These are phyloP conservation scores for Drosophila niveifrons DNA, from an alignment of 2,888 invertebrate species.

Conservation along the genomic window DNA sequence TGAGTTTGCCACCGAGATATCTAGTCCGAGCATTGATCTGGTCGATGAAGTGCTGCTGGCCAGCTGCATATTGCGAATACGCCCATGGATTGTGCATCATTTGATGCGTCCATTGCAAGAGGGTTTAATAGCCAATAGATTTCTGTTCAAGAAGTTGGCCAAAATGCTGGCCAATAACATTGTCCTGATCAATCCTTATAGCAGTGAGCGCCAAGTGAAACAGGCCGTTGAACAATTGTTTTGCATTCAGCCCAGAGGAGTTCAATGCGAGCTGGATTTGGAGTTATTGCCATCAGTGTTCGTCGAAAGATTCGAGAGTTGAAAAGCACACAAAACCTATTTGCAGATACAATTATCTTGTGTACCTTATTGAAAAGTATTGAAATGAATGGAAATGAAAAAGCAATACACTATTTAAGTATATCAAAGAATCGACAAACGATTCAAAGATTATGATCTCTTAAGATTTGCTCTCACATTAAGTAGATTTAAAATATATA, in stretches of 20 bases:
- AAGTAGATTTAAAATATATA: constrained; percentile 3
- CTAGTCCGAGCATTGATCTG: constrained; percentile 83
- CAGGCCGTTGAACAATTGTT: constrained; percentile 79
- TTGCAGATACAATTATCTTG: not conserved
- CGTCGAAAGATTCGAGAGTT: constrained; percentile 44
- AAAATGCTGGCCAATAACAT: constrained; percentile 77
- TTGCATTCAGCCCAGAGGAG: constrained; percentile 71
- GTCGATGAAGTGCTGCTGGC: constrained; percentile 78
- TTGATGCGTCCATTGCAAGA: constrained; percentile 83
- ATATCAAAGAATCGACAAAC: not conserved
- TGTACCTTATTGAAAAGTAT: constrained; percentile 31
- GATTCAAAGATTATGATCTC: not conserved
- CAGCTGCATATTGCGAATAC: constrained; percentile 83
- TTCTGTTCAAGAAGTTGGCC: constrained; percentile 83
- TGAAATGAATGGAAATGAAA: constrained; percentile 4
- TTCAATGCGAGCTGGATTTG: constrained; percentile 72
- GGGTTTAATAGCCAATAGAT: constrained; percentile 82
- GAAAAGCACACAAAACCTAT: not conserved
- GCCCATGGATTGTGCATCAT: constrained; percentile 83
- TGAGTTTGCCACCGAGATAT: constrained; percentile 74
- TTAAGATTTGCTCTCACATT: not conserved
- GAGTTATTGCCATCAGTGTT: constrained; percentile 58
- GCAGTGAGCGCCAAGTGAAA: constrained; percentile 77
- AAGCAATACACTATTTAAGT: constrained; percentile 31
- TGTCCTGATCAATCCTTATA: constrained; percentile 81